These are phyloP conservation scores for Rapana venosa DNA, from an alignment of 2,888 invertebrate species.

Conservation along the genomic window DNA sequence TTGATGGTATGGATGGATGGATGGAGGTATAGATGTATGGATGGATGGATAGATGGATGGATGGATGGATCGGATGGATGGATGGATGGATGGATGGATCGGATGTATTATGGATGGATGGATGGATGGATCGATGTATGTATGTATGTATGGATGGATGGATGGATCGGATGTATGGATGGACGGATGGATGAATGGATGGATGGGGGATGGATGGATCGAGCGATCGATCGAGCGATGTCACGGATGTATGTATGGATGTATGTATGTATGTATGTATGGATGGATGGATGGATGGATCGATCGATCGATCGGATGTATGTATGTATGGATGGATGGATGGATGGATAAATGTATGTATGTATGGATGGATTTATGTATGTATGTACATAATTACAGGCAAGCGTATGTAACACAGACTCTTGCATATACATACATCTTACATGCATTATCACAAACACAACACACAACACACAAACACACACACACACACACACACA, in stretches of 20 bases:
- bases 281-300: neutral
- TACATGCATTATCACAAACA: neutral
- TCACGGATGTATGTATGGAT: neutral
- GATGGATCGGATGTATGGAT: neutral
- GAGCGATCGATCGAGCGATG: too few relatives aligned
- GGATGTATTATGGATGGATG: neutral
- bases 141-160: neutral
- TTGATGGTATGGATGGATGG: neutral
- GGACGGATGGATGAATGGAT: neutral
- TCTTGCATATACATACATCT: too few relatives aligned
- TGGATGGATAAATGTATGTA: neutral
- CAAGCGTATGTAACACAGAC: too few relatives aligned
- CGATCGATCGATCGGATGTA: neutral
- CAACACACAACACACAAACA: constrained; percentile 6
- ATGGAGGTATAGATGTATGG: neutral
- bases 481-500: neutral
- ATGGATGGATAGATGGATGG: neutral
- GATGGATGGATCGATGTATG: neutral
- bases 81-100: neutral
- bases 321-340: neutral
- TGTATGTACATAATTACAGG: neutral
- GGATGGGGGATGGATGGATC: neutral
- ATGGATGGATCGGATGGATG: neutral
- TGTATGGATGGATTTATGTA: constrained; percentile 13
- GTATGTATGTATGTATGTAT: neutral